Percentiles rank a stretch among this genome's conserved stretches.
These are phyloP conservation scores for Choloepus hoffmanni DNA, from an alignment of 2,113 vertebrate species.

Conservation along the genomic window DNA sequence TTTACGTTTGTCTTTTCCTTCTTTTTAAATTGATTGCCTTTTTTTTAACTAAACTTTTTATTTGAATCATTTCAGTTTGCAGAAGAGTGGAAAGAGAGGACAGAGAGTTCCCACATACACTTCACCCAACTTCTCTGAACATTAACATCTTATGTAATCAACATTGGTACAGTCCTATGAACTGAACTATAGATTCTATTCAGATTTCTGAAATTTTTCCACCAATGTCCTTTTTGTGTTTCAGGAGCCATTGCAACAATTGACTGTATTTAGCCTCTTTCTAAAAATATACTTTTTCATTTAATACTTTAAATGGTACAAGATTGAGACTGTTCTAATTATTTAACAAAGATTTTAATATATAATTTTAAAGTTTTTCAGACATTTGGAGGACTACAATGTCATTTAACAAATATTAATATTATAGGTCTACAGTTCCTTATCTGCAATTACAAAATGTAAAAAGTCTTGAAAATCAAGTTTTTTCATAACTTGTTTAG, in stretches of 20 bases:
- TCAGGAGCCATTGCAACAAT: neutral
- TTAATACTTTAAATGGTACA: neutral
- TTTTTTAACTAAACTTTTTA: neutral
- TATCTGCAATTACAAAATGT: neutral
- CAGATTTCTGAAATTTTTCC: neutral
- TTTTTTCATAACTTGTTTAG: neutral
- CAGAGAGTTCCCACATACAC: neutral
- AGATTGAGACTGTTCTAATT: neutral
- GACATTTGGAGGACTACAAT: neutral
- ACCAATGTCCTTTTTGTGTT: neutral
- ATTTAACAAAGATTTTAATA: conserved; percentile 6
- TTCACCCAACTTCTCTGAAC: neutral
- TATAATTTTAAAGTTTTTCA: neutral
- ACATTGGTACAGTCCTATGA: neutral
- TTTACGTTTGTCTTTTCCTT: neutral
- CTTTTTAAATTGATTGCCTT: neutral
- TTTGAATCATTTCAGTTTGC: neutral
- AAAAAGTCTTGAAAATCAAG: neutral
- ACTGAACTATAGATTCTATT: neutral
- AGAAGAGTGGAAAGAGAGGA: neutral
- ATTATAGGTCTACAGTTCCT: neutral
- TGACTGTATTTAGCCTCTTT: neutral
- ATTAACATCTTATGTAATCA: neutral
- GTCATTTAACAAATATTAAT: neutral
- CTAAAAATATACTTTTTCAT: neutral